A percentile compares a stretch with the other conserved stretches of the same genome.
These are phyloP conservation scores for Romanomermis culicivorax DNA, from an alignment of 2,888 invertebrate species.

Conservation along the genomic window DNA sequence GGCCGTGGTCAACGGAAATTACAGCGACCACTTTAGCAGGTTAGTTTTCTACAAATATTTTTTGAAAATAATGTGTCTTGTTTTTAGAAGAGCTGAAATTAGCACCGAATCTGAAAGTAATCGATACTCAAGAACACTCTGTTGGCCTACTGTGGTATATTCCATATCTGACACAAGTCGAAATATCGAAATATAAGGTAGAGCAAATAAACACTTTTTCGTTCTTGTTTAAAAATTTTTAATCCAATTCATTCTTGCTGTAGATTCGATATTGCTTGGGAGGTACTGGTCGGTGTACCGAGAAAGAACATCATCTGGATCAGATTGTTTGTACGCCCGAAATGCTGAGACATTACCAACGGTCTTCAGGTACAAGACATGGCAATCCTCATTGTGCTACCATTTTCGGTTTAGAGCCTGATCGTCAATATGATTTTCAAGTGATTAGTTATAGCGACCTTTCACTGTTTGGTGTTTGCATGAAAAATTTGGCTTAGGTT, in stretches of 20 bases:
- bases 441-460: constrained; percentile 6
- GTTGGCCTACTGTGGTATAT: neutral
- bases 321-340: constrained; percentile 15
- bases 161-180: neutral
- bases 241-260: constrained; percentile 10
- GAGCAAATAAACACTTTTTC: neutral
- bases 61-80: too few species aligned
- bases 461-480: neutral
- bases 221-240: neutral
- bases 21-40: constrained; percentile 1
- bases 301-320: constrained; percentile 18
- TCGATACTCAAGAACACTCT: constrained; percentile 14
- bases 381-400: constrained; percentile 21
- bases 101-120: constrained; percentile 15
- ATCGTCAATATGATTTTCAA: constrained; percentile 24
- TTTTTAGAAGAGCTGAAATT: neutral
- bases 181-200: neutral
- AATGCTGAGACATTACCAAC: neutral
- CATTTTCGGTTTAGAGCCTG: constrained; percentile 21
- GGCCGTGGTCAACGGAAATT: constrained; percentile 18
- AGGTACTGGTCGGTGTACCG: constrained; percentile 8
- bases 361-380: constrained; percentile 7
- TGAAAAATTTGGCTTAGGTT: constrained; percentile 10
- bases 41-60: neutral
- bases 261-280: constrained; percentile 6